Conservation (phyloP, 2,113 vertebrate species). For the Nipponia nippon region DNA sequence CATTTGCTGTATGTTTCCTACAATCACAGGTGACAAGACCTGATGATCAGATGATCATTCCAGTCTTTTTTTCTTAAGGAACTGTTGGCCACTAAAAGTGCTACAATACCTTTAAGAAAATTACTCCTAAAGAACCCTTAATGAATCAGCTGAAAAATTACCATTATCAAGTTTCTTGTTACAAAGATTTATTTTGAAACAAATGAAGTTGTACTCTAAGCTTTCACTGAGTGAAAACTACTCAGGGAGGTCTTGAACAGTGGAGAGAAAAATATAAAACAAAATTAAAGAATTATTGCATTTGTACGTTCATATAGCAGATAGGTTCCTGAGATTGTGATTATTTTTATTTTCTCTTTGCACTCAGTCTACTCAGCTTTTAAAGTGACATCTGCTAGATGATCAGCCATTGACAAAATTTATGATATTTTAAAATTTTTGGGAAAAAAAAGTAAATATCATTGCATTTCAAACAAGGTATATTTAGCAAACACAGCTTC, state of each 20-base stretch:
- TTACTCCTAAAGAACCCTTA: not conserved
- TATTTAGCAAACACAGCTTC: constrained; percentile 31
- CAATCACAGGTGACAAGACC: no score
- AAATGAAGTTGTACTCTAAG: not conserved
- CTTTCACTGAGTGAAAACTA: not conserved
- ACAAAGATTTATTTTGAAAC: not conserved
- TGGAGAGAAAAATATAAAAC: not conserved
- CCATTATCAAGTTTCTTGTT: not conserved
- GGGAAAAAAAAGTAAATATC: not conserved
- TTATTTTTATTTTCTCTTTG: not conserved
- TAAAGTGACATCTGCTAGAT: not conserved
- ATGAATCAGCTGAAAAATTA: not conserved
- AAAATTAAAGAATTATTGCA: not conserved
- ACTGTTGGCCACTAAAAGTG: not conserved
- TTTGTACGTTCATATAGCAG: not conserved
- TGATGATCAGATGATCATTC: not conserved
- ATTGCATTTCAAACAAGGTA: not conserved
- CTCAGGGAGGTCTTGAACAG: not conserved
- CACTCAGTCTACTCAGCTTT: not conserved
- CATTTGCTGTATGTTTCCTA: not conserved
- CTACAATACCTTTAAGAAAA: not conserved
- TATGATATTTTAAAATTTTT: not conserved
- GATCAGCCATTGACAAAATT: not conserved
- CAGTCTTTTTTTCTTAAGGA: not conserved
- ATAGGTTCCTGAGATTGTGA: not conserved